phyloP scores from a whole-genome alignment of 2,113 vertebrate genomes.

The Anser cygnoides region DNA sequence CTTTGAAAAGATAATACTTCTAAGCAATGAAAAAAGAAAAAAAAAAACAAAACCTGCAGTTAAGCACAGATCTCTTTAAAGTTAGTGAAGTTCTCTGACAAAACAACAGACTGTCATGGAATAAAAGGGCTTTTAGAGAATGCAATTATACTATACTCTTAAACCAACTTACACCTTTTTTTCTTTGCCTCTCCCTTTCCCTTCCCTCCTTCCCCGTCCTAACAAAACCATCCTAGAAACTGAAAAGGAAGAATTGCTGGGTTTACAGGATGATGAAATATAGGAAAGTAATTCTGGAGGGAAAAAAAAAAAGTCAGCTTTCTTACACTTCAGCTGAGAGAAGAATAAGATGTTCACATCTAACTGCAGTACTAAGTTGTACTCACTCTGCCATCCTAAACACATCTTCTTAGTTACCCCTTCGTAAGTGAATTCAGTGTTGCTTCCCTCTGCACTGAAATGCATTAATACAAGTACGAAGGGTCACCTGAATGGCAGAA shows the following conservation, averaged over 20 bases:
- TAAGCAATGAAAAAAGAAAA: neutral
- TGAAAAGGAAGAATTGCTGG: neutral
- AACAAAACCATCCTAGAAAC: neutral
- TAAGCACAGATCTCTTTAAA: slow-evolving; percentile 34
- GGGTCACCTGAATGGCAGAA: neutral
- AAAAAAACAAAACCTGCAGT: neutral
- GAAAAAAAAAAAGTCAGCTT: neutral
- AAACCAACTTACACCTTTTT: neutral
- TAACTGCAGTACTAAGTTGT: neutral
- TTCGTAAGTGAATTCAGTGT: neutral
- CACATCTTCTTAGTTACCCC: neutral
- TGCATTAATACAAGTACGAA: neutral
- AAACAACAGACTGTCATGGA: slow-evolving; percentile 1
- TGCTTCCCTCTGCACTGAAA: neutral
- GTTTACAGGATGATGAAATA: neutral
- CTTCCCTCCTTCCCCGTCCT: neutral
- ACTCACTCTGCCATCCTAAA: neutral
- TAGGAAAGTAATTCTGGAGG: neutral
- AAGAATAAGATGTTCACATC: neutral
- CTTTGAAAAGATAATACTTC: neutral
- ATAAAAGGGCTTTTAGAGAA: neutral
- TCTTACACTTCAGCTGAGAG: neutral
- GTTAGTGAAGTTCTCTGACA: neutral
- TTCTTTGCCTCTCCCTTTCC: neutral
- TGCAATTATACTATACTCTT: neutral